A percentile compares a stretch with the other conserved stretches of the same genome.
These are phyloP conservation scores for Rhopalosiphum padi DNA, from an alignment of 1,140 invertebrate species.

Conservation along the genomic window DNA sequence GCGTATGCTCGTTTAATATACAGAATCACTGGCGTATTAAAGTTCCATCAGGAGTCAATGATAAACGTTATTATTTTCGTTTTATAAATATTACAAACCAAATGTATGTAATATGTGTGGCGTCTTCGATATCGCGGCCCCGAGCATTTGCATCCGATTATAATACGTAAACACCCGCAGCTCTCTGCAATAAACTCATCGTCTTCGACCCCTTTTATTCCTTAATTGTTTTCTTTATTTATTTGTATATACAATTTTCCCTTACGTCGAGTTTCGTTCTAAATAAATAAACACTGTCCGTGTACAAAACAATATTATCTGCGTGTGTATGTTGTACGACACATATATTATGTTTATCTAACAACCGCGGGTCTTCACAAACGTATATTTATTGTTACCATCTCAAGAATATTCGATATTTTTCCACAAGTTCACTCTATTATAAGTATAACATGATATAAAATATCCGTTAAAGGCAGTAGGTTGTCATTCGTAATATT, in stretches of 20 bases:
- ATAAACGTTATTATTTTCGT: background rate
- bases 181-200: conserved; percentile 22
- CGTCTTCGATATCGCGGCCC: background rate
- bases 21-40: background rate
- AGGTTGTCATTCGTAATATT: background rate
- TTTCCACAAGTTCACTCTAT: background rate
- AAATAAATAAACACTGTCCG: background rate
- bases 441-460: background rate
- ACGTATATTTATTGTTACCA: background rate
- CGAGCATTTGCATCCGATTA: background rate
- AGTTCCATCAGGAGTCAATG: background rate
- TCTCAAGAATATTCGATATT: background rate
- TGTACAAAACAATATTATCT: background rate
- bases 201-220: background rate
- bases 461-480: background rate
- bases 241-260: background rate
- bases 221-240: background rate
- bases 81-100: background rate
- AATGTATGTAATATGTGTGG: background rate
- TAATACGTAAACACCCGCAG: background rate
- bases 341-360: background rate
- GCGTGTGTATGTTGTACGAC: background rate
- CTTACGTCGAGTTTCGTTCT: background rate
- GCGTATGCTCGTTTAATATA: background rate
- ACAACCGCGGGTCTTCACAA: background rate